Evolutionary conservation across 2,888 invertebrate species (phyloP).

Genomic region (Nymphalis urticae): DNA sequence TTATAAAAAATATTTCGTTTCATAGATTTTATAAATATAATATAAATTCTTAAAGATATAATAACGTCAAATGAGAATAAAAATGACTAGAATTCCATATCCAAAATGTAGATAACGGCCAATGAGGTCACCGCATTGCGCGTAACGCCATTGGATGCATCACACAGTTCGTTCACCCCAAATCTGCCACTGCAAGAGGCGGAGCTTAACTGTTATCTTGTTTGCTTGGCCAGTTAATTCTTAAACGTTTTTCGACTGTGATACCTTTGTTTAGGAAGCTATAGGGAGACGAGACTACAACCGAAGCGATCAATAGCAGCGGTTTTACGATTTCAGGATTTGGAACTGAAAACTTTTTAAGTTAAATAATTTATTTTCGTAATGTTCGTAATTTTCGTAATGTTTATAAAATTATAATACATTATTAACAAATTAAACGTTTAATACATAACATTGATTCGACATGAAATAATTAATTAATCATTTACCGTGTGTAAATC

Average conservation of each 20-base stretch:
- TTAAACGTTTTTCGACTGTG: slow-evolving; percentile 15
- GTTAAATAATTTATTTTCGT: too few species aligned
- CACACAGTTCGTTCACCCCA: slow-evolving; percentile 64
- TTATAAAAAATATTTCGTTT: too few species aligned
- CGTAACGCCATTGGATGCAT: slow-evolving; percentile 47
- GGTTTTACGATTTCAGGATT: neutral
- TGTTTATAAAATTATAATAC: too few species aligned
- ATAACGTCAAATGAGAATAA: slow-evolving; percentile 6
- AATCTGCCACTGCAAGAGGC: slow-evolving; percentile 25
- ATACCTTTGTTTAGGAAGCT: slow-evolving; percentile 8
- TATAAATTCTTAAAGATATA: neutral
- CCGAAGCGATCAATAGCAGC: slow-evolving; percentile 1
- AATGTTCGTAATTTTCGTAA: too few species aligned
- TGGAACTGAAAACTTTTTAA: too few species aligned
- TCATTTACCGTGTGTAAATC: too few species aligned
- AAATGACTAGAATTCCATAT: slow-evolving; percentile 30
- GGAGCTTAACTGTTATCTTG: slow-evolving; percentile 23
- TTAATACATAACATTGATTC: too few species aligned
- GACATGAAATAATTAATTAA: too few species aligned
- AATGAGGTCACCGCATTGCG: slow-evolving; percentile 76
- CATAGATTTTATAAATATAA: too few species aligned
- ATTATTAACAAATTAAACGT: too few species aligned
- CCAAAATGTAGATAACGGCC: slow-evolving; percentile 42
- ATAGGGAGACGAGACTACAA: neutral
- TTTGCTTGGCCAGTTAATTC: slow-evolving; percentile 16